Evolutionary conservation across 1,140 invertebrate species (phyloP).

Genomic region (Anoplophora glabripennis): DNA sequence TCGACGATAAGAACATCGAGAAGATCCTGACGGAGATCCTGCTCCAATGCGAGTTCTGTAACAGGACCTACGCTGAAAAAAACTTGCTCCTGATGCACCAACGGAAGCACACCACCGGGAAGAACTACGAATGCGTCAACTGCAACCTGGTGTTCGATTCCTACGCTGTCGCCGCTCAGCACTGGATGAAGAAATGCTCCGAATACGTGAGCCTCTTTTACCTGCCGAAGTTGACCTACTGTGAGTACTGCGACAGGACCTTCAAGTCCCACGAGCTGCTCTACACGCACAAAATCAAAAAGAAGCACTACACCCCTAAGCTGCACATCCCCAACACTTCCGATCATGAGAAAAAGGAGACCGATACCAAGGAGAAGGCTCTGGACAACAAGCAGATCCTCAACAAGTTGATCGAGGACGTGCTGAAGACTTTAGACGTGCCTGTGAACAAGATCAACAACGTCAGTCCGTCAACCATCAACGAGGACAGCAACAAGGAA

Average conservation of each 20-base stretch:
- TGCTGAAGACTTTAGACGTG: constrained; percentile 36
- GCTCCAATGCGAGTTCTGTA: constrained; percentile 60
- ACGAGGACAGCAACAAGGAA: constrained; percentile 1
- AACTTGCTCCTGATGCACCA: constrained; percentile 51
- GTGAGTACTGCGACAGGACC: constrained; percentile 48
- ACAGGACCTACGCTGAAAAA: constrained; percentile 53
- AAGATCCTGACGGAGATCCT: constrained; percentile 48
- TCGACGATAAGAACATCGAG: constrained; percentile 30
- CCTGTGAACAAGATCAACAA: constrained; percentile 22
- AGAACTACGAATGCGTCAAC: constrained; percentile 56
- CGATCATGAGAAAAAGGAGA: constrained; percentile 17
- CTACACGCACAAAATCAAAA: constrained; percentile 48
- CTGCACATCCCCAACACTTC: constrained; percentile 18
- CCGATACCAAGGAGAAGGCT: constrained; percentile 11
- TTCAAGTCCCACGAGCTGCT: constrained; percentile 48
- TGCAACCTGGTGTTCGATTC: constrained; percentile 54
- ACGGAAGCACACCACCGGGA: constrained; percentile 50
- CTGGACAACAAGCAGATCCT: constrained; percentile 36
- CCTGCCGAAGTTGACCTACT: constrained; percentile 45
- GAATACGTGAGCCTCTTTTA: constrained; percentile 49
- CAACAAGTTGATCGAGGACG: constrained; percentile 43
- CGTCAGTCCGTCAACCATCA: constrained; percentile 14
- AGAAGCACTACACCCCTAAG: constrained; percentile 46
- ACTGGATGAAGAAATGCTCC: constrained; percentile 57
- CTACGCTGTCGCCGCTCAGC: constrained; percentile 51